Evolutionary conservation across 92 coral and sea anemone species (phyloP), one percentile per base, ranked within the genome.

Genomic region (Meandrina meandrites): DNA sequence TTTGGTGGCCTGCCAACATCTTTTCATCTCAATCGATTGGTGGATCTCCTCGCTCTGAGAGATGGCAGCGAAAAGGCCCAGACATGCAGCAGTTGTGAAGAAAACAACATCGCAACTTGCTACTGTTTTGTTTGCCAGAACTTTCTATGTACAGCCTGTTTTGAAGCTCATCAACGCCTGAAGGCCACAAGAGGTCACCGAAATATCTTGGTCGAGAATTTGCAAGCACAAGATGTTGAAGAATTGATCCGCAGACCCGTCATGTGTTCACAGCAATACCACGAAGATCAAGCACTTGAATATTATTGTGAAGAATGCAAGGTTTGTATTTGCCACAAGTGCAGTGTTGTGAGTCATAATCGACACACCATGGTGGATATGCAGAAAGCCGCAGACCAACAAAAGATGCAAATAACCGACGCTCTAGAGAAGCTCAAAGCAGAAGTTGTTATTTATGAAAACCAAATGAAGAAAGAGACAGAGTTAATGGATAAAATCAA

Each of bases 201-300:
- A 32, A 58, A 81, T 58, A 69, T 67, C 36, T 60, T 67, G 84
- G 22, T 81, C 30, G 73, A 81, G 75, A 81, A 81, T 54, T 81
- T 81, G 58, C 73, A 36, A 58, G 74, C 84, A 12, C 51, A 67
- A 58, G 84, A 81, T 81, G 84, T 81, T 24, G 75, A 81, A 81
- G 84, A 81, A 69, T 81, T 81, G 84, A 56, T 81, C 53, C 54
- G 50, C 30, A 56, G 84, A 37, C 84, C 84, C 28, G 84, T 60
- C 40, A 81, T 81, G 84, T 81, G 84, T 81, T 24, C 72, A 24
- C 47, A 62, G 84, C 51, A 36, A 56, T 66, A 56, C 71, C 84
- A 81, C 54, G 54, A 81, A 17, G 37, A 81, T 40, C 64, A 81
- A 24, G n/a, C 84, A 21, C 71, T 81, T 40, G 84, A 81, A 60